Percentiles rank a stretch among this genome's conserved stretches.
Evolutionary conservation across 1,140 invertebrate species (phyloP).

Genomic region (Drosophila azteca): DNA sequence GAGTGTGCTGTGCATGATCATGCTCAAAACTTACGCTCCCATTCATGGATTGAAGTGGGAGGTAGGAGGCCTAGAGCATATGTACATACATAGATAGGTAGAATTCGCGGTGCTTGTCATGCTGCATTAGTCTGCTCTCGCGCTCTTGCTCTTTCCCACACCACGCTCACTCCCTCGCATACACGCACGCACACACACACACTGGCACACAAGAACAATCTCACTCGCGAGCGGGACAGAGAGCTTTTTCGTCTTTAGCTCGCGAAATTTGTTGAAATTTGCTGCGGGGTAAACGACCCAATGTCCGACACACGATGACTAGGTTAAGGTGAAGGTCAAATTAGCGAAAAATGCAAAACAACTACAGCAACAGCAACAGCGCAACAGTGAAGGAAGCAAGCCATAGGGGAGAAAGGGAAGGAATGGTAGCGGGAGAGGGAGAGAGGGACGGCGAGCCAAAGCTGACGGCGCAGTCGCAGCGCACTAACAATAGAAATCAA

Average conservation of each 20-base stretch:
- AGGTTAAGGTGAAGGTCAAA: conserved; percentile 84
- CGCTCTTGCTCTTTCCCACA: not conserved
- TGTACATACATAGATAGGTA: too few species aligned
- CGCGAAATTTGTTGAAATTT: conserved; percentile 34
- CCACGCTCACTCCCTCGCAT: not conserved
- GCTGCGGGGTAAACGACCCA: conserved; percentile 79
- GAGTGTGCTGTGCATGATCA: too few species aligned
- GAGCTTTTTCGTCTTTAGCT: conserved; percentile 49
- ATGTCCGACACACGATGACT: conserved; percentile 83
- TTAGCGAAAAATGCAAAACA: conserved; percentile 71
- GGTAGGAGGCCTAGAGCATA: too few species aligned
- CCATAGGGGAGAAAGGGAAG: conserved; percentile 18
- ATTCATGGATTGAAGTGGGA: not conserved
- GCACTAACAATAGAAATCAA: conserved; percentile 77
- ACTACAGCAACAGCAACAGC: conserved; percentile 25
- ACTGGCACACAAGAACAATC: not conserved
- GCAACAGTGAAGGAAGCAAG: conserved; percentile 26
- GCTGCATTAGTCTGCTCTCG: not conserved
- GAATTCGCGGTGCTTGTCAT: not conserved
- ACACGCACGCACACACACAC: not conserved
- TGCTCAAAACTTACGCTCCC: not conserved
- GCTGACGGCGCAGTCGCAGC: conserved; percentile 66
- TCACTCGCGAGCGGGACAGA: not conserved
- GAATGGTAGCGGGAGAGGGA: not conserved
- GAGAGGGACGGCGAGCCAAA: conserved; percentile 13